Base-by-base conservation (phyloP, 2,113 vertebrate genomes). In the Amblyornis subalaris region DNA sequence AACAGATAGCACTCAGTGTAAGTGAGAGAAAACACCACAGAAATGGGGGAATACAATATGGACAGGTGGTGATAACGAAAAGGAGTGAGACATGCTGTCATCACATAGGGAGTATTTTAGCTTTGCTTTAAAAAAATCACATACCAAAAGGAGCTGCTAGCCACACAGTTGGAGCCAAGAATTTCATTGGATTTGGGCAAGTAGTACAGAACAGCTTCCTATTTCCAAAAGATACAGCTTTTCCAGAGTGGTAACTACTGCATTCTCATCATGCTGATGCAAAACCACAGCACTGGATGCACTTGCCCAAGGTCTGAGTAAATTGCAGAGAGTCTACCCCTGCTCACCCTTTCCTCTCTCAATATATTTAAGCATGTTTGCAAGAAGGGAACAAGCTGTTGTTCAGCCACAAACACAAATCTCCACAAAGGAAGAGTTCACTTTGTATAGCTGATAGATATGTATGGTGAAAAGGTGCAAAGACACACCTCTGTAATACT, bases 1-100 rank as follows among this genome's bases (percentile, higher is more conserved):
- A 55, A 47, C 44, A 66, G 44, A 57, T 2, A 93, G 57, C 66
- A 78, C 36, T 53, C 73, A 36, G 47, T 6, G 12, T 11, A 93
- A 87, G 71, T 6, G 6, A 67, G 60, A 55, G 48, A 84, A 91
- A 79, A 53, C n/a, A 72, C 50, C 60, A 70, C 2, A 83, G 80
- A 77, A 83, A 87, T 36, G 35, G 33, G 48, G 47, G 80, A 93
- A 89, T 53, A 72, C 77, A 42, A 67, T 24, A 47, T 33, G 50
- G 82, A 66, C 73, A 93, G 80, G 93, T 89, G 81, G 81, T 57
- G 77, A 60, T 26, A 45, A 40, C 24, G 81, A 88, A 88, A 80
- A 81, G 44, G 61, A 95, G 75, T 55, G 86, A 96, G 87, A 91
- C 70, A 66, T 24, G 26, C 62, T 95, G 93, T 85, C 90, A 96